Conservation (phyloP, 2,113 vertebrate species). For the Sylvietta virens region DNA sequence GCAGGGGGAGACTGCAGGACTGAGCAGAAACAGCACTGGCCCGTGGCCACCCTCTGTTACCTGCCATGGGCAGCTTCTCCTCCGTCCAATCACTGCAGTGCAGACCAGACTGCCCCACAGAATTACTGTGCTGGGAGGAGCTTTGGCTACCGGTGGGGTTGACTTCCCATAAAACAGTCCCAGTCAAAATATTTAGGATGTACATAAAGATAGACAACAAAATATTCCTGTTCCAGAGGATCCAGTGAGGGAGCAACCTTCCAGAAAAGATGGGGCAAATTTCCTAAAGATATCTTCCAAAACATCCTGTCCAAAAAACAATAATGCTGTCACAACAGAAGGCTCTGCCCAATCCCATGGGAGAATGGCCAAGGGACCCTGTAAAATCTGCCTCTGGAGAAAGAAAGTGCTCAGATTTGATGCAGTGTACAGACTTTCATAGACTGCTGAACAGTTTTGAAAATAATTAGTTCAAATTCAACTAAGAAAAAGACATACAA, state of each 20-base stretch:
- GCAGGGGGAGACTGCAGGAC: not conserved
- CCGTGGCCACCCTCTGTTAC: not conserved
- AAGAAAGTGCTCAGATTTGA: not conserved
- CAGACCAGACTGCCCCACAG: not conserved
- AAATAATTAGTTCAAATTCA: not conserved
- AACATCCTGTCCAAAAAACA: not conserved
- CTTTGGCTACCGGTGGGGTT: not conserved
- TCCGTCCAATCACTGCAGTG: accelerated
- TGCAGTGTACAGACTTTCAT: not conserved
- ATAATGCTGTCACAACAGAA: not conserved
- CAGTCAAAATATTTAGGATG: not conserved
- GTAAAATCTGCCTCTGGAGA: not conserved
- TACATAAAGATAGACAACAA: not conserved
- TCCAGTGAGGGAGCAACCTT: not conserved
- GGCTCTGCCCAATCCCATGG: not conserved
- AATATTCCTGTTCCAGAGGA: not conserved
- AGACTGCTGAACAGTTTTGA: not conserved
- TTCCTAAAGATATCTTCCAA: not conserved
- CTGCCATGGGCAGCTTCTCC: not conserved
- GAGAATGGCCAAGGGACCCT: not conserved
- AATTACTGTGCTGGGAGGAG: not conserved
- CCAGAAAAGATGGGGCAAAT: not conserved
- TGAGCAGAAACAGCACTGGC: not conserved
- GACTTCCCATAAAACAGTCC: not conserved
- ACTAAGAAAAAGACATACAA: not conserved